Base-by-base conservation (phyloP, 2,888 invertebrate genomes). In the Drosophila anomelani region DNA sequence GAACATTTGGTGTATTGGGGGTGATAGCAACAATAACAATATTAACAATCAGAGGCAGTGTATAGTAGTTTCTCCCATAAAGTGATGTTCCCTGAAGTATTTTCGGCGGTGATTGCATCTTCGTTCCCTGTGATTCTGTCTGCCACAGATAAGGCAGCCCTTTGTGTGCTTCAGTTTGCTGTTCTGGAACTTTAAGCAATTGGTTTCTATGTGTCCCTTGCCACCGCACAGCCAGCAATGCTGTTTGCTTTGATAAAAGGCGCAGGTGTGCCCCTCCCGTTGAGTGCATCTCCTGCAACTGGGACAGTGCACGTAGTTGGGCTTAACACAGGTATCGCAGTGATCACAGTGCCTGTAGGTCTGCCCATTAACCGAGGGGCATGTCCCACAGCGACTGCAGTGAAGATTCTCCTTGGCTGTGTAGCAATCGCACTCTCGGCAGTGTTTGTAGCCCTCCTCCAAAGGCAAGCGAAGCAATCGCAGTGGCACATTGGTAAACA, bases 401-500 rank as follows among this genome's bases (percentile, higher is more conserved):
- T 98, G 98, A 43, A 92, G 91, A 90, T 96, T 96, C 80, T 95
- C 95, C 23, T 87, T 73, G 0, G 94, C 92, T 1, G 95, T 95
- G 94, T 96, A 97, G 79, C 94, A 94, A 44, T 95, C 90, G 91
- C 98, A 98, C 57, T 93, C 93, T 2, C 94, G 92, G 90, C 98
- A 98, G 79, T 94, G 94, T 93, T 94, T 95, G 93, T 94, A 98
- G 76, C 95, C 96, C 92, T 94, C 95, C 76, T 91, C 93, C 88
- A 91, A 91, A 0, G 89, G 89, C 10, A 93, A 67, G 15, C 75
- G 44, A 12, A 93, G 76, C 15, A 85, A 39, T 53, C 92, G 85
- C 1, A 94, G 91, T 0, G 95, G 94, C 23, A 97, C 92, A 92
- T 98, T 98, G 3, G 98, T 98, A 89, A 97, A 98, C 80, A 98